Evolutionary conservation across 1,140 invertebrate genomes (phyloP).

Genomic region (Leptestheria dahalacensis): DNA sequence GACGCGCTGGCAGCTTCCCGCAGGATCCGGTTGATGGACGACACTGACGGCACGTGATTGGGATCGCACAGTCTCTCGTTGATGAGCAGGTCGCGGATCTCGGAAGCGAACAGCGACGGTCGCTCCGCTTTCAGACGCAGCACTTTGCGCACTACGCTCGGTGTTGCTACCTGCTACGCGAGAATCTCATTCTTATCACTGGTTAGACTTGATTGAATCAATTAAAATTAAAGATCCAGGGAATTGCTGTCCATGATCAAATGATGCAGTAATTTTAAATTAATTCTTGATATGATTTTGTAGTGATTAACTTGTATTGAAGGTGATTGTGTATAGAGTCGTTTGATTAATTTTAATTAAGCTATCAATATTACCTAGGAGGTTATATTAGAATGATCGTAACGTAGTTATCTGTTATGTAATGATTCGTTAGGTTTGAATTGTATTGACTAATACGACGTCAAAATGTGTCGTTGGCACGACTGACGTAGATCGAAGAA

Average conservation of each 20-base stretch:
- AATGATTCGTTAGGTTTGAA: no score
- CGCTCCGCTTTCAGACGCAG: constrained; percentile 79
- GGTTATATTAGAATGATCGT: no score
- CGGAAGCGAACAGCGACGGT: constrained; percentile 84
- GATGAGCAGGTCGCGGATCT: constrained; percentile 72
- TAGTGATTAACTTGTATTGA: no score
- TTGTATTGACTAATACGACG: no score
- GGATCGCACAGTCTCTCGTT: constrained; percentile 64
- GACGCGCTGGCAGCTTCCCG: constrained; percentile 43
- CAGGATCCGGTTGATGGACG: constrained; percentile 85
- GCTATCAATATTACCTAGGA: no score
- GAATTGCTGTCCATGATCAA: background rate
- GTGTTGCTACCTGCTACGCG: constrained; percentile 64
- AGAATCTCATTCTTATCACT: background rate
- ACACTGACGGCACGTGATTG: constrained; percentile 49
- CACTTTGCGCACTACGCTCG: constrained; percentile 81
- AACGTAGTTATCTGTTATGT: no score
- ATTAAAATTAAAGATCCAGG: background rate
- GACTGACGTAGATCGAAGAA: no score
- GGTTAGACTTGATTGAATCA: background rate
- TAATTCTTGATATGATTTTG: no score
- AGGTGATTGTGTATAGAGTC: no score
- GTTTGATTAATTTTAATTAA: no score
- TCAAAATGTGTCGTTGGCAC: no score
- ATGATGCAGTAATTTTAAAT: background rate